Evolutionary conservation across 2,888 invertebrate genomes (phyloP).

Genomic region (Drosophila ustulata): DNA sequence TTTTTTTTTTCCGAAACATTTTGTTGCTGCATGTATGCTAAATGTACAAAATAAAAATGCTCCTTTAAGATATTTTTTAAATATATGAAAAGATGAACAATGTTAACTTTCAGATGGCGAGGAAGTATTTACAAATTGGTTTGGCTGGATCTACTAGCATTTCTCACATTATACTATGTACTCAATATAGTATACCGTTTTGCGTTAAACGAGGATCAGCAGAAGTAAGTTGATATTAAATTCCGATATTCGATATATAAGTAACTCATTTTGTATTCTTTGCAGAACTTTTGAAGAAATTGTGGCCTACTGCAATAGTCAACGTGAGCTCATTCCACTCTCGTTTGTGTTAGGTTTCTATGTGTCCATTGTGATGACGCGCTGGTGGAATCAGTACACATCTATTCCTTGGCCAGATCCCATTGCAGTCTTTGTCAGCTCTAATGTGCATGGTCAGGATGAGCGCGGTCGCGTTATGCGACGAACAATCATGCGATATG

Average conservation of each 20-base stretch:
- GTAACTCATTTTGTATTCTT: conserved; percentile 33
- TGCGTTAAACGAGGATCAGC: conserved; percentile 88
- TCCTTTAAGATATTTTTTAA: neutral
- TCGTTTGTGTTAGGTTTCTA: conserved; percentile 98
- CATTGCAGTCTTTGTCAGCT: conserved; percentile 93
- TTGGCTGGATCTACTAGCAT: conserved; percentile 94
- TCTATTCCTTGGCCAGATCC: conserved; percentile 94
- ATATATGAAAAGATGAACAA: neutral
- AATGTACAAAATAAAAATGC: conserved; percentile 4
- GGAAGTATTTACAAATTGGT: conserved; percentile 98
- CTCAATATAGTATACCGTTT: conserved; percentile 92
- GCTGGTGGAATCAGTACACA: conserved; percentile 96
- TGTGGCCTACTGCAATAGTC: conserved; percentile 93
- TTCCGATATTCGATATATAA: neutral
- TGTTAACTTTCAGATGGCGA: conserved; percentile 91
- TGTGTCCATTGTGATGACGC: conserved; percentile 95
- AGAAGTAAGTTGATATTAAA: conserved; percentile 86
- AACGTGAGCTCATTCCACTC: conserved; percentile 94
- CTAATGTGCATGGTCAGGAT: conserved; percentile 93
- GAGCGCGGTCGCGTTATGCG: conserved; percentile 93
- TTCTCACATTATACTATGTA: conserved; percentile 91
- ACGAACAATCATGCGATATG: conserved; percentile 93
- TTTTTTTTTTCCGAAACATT: too few species aligned
- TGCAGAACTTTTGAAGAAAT: conserved; percentile 92
- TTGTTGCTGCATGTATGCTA: too few species aligned